Conservation (phyloP, 2,113 vertebrate genomes). For the Cyphomyrus plagiostoma region DNA sequence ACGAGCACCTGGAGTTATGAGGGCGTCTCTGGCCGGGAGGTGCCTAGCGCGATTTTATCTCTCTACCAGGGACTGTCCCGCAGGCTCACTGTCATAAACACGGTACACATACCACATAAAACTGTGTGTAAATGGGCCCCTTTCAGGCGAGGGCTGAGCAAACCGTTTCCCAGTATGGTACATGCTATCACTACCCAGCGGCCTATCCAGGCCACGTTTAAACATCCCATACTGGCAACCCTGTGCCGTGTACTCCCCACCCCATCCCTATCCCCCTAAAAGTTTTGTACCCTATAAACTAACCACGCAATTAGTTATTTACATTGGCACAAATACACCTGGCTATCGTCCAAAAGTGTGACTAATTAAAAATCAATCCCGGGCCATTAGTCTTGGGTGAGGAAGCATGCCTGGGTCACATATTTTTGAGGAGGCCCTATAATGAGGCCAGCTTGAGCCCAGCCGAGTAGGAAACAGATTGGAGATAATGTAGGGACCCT, state of each 20-base stretch:
- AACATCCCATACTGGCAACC: neutral
- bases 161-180: neutral
- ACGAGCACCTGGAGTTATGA: neutral
- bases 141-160: neutral
- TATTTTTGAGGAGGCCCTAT: conserved; percentile 82
- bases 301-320: conserved; percentile 65
- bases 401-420: conserved; percentile 79
- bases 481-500: conserved; percentile 79
- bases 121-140: neutral
- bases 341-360: conserved; percentile 84
- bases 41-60: neutral
- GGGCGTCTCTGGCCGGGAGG: neutral
- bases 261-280: conserved; percentile 22
- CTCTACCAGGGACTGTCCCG: neutral
- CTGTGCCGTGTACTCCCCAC: neutral
- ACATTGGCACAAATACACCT: conserved; percentile 73
- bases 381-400: conserved; percentile 80
- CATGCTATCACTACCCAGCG: neutral
- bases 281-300: conserved; percentile 48
- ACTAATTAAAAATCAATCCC: conserved; percentile 99
- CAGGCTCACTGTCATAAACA: neutral
- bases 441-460: conserved; percentile 76
- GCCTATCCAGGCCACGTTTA: neutral
- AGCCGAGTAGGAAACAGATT: conserved; percentile 69
- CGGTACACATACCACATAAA: neutral